Percentiles rank a stretch among this genome's conserved stretches.
Evolutionary conservation across 2,113 vertebrate genomes (phyloP).

Genomic region (Aegithalos caudatus): DNA sequence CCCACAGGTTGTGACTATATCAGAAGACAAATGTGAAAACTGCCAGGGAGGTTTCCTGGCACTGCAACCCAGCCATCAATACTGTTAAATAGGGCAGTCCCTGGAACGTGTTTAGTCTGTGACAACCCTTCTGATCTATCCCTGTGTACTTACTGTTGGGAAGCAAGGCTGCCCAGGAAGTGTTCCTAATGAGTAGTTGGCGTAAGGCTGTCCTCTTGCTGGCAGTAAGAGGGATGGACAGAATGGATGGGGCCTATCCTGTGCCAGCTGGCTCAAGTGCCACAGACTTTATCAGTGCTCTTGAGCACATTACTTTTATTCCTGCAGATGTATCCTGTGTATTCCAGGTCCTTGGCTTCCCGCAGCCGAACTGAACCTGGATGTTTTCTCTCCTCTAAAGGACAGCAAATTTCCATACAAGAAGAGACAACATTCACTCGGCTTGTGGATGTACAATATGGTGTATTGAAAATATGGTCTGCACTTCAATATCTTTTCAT

Average conservation of each 20-base stretch:
- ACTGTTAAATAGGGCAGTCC: not conserved
- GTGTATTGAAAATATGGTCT: not conserved
- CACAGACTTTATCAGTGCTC: not conserved
- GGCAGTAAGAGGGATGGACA: not conserved
- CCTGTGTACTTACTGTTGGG: not conserved
- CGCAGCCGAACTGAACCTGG: not conserved
- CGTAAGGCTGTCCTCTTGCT: not conserved
- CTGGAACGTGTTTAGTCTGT: not conserved
- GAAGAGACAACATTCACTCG: not conserved
- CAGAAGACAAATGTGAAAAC: not conserved
- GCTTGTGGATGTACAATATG: not conserved
- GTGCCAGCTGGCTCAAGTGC: constrained; percentile 33
- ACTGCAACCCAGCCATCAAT: not conserved
- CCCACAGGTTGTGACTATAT: not conserved
- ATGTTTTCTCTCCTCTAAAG: not conserved
- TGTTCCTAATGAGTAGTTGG: not conserved
- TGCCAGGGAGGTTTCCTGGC: not conserved
- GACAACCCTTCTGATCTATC: not conserved
- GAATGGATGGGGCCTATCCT: not conserved
- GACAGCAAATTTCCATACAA: not conserved
- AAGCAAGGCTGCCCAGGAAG: not conserved
- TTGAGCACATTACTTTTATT: not conserved
- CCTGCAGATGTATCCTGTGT: not conserved
- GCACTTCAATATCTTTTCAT: not conserved
- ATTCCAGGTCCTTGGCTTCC: not conserved